Evolutionary conservation across 2,797 vertebrate species (phyloP), one percentile per base, ranked within the genome.

Genomic region (Pseudochromis fuscus): DNA sequence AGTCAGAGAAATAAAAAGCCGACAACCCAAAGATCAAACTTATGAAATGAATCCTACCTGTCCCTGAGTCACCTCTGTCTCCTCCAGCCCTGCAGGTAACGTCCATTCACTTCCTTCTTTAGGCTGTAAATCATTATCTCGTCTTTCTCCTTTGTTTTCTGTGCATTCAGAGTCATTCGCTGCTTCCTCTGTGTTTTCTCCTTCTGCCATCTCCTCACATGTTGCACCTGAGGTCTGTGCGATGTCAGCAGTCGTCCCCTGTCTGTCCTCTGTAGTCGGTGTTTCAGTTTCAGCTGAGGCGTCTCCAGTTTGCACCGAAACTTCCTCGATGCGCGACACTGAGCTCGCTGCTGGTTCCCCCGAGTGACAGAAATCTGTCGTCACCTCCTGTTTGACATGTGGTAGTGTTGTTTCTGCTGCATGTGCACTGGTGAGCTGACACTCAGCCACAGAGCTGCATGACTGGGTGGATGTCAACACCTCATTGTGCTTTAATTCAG

Each of bases 41-140:
- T 7, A 8, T 38, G 7, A 44, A 19, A 44, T 10, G 8, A 19
- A 46, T 21, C 48, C 25, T 79, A 90, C 88, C 87, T 83, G 83
- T 49, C 27, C 28, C 27, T 35, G 60, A 28, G 60, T 61, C 38
- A 30, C 67, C 56, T 55, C 40, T 5, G 24, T 25, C 51, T 78
- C 72, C 28, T 81, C 66, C 49, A 25, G 33, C 0, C 7, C 50
- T 8, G 31, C 56, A 5, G 63, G 35, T 5, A 46, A 19, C 4
- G 21, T 24, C 46, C 16, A 12, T 7, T 55, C 40, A n/a, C 38
- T 61, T 42, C 30, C 61, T 28, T 44, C 63, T 35, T 33, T 19
- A 9, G 16, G 46, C 37, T 46, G 62, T 1, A 1, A 23, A 3
- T 53, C 6, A 28, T 35, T 35, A 3, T 44, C 57, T 42, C 2